These are phyloP conservation scores for Theretra japonica DNA, from an alignment of 2,888 invertebrate genomes.

Conservation along the genomic window DNA sequence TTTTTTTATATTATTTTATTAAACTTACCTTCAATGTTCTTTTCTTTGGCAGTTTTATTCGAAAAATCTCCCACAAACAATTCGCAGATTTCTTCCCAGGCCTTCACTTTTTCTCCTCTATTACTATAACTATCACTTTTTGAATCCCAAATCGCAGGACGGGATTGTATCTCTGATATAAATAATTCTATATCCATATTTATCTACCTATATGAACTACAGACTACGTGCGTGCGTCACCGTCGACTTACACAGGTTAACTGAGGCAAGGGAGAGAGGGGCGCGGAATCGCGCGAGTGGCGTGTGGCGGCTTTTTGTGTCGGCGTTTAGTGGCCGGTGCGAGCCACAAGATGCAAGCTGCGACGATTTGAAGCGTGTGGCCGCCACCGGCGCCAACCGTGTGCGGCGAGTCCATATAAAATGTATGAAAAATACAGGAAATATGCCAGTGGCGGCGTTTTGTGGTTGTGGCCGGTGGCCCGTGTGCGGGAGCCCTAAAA, in stretches of 20 bases:
- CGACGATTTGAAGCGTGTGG: constrained; percentile 34
- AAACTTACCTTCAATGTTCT: constrained; percentile 45
- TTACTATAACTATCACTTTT: constrained; percentile 42
- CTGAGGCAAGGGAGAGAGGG: constrained; percentile 37
- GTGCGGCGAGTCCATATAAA: constrained; percentile 38
- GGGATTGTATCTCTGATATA: constrained; percentile 43
- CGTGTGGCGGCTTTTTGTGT: constrained; percentile 31
- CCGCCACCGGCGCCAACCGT: constrained; percentile 41
- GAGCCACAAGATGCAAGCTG: constrained; percentile 26
- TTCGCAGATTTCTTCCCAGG: constrained; percentile 46
- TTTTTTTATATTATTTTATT: constrained; percentile 39
- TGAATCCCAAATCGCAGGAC: constrained; percentile 47
- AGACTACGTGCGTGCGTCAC: constrained; percentile 40
- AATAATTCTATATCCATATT: constrained; percentile 40
- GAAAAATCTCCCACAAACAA: constrained; percentile 41
- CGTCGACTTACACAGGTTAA: constrained; percentile 36
- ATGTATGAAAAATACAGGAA: constrained; percentile 40
- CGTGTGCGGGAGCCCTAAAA: constrained; percentile 40
- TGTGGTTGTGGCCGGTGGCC: constrained; percentile 43
- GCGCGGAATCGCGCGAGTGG: constrained; percentile 36
- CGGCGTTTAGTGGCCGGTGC: constrained; percentile 37
- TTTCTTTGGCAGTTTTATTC: constrained; percentile 44
- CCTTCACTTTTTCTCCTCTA: constrained; percentile 43
- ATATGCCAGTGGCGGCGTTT: constrained; percentile 42
- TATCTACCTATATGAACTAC: constrained; percentile 33